Conservation (phyloP, 2,888 invertebrate genomes). For the Diploptera punctata region DNA sequence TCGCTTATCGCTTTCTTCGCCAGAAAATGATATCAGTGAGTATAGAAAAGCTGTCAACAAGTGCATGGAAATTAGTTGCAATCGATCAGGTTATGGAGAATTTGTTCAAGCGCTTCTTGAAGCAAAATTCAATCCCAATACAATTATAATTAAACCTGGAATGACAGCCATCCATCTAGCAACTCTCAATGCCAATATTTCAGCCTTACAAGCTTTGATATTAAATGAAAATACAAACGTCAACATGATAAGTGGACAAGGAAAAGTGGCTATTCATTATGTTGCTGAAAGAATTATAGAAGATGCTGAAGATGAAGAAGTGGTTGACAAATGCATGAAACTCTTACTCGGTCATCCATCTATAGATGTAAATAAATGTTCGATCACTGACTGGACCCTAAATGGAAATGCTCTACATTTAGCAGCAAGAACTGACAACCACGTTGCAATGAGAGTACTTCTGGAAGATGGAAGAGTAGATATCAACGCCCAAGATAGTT, state of each 20-base stretch:
- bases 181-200: not conserved
- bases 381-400: constrained; percentile 1
- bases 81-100: not conserved
- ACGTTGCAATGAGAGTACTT: not conserved
- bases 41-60: not conserved
- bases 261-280: not conserved
- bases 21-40: not conserved
- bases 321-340: not conserved
- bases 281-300: not conserved
- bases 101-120: not conserved
- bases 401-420: not conserved
- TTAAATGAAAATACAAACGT: not conserved
- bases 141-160: not conserved
- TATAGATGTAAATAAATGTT: not conserved
- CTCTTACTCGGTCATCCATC: not conserved
- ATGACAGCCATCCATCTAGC: not conserved
- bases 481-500: not conserved
- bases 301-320: not conserved
- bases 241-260: not conserved
- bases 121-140: not conserved
- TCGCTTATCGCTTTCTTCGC: not conserved
- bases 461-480: not conserved
- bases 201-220: not conserved
- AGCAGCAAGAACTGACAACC: not conserved
- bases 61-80: not conserved